Base-by-base conservation (phyloP, 2,888 invertebrate species). In the Crocallis elinguaria region DNA sequence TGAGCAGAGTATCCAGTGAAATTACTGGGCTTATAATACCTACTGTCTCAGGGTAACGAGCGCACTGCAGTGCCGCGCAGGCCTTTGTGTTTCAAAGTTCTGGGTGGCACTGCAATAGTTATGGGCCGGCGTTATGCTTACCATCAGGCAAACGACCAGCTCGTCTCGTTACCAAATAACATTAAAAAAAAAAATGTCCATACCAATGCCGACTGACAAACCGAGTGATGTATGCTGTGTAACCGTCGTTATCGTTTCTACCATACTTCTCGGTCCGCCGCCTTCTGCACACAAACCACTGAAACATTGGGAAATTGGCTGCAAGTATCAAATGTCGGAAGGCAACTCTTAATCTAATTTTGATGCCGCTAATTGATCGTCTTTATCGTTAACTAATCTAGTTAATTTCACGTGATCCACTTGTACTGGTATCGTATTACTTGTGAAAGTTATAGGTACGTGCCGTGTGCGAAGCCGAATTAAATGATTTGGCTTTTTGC, bases 401-500 rank as follows among this genome's bases (percentile, higher is more conserved):
- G 58, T 79, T 77, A 72, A 33, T 54, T 52, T 57, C 67, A 68
- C 68, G 66, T 74, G 69, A 67, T 60, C 48, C 48, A 54, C 50
- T 57, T 57, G 57, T 50, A 36, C 30, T 38, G 33, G 45, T 59
- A 50, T 60, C 49, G 37, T 50, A 56, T 61, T 61, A 58, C 57
- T 42, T 36, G 53, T 38, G 49, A 55, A 59, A 42, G 50, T 51
- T 43, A 53, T 52, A 53, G n/a, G n/a, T n/a, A n/a, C n/a, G n/a
- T n/a, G n/a, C n/a, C n/a, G n/a, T 35, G 49, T 52, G 55, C 42
- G 30, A 51, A 42, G 27, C 37, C 19, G 46, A 45, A 42, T 32
- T 14, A 32, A 27, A 29, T 37, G 7, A 32, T 42, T 33, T 29
- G 21, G 21, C 32, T 14, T 32, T 9, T 39, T 38, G 14, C 38